These are phyloP conservation scores for Stercorarius parasiticus DNA, from an alignment of 2,113 vertebrate species.

Conservation along the genomic window DNA sequence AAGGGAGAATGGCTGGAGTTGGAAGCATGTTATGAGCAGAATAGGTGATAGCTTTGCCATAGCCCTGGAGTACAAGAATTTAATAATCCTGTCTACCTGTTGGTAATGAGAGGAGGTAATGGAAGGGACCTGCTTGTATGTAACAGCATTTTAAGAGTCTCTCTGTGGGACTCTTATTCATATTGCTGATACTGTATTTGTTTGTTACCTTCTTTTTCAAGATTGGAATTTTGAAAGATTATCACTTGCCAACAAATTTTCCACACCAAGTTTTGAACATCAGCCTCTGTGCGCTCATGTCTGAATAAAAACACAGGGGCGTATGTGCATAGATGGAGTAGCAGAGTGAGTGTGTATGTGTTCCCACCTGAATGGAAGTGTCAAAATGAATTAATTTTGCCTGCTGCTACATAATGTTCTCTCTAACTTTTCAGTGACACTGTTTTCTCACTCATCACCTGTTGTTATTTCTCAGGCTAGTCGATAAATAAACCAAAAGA, in stretches of 20 bases:
- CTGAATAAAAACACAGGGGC: neutral
- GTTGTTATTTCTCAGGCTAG: neutral
- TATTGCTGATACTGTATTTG: neutral
- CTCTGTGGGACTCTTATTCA: neutral
- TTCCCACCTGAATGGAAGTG: conserved; percentile 9
- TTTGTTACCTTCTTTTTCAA: neutral
- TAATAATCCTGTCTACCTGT: neutral
- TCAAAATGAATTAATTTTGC: conserved; percentile 46
- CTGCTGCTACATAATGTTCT: neutral
- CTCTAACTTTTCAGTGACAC: neutral
- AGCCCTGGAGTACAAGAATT: neutral
- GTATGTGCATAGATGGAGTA: neutral
- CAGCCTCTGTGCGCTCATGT: neutral
- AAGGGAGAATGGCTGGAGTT: neutral
- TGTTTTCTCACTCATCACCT: conserved; percentile 10
- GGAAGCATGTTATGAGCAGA: neutral
- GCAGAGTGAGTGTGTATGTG: neutral
- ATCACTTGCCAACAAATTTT: neutral
- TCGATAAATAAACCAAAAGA: neutral
- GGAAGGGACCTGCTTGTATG: neutral
- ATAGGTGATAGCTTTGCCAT: neutral
- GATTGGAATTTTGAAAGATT: neutral
- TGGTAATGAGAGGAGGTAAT: neutral
- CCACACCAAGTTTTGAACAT: neutral
- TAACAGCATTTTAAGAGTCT: neutral